Evolutionary conservation across 64 coral and sea anemone species (phyloP).

Genomic region (Hydrozoanthus tunicans): DNA sequence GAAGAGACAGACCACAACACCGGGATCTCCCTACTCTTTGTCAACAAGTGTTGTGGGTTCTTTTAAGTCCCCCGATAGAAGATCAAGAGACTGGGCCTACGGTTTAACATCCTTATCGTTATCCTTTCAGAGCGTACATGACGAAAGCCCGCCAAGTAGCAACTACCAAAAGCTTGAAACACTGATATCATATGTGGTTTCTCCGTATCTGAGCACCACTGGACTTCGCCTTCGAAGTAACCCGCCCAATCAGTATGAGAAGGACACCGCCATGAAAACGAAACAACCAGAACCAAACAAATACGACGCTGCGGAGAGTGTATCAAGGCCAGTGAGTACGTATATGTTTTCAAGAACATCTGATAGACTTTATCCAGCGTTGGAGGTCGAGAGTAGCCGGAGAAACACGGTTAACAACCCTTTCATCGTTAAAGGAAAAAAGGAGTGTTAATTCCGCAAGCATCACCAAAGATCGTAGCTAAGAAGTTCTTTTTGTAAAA

Average conservation of each 20-base stretch:
- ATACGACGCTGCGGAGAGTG: not conserved
- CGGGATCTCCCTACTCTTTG: too few species aligned
- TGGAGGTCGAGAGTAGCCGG: constrained; percentile 52
- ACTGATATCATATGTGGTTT: constrained; percentile 80
- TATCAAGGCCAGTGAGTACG: constrained; percentile 55
- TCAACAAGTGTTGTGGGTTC: too few species aligned
- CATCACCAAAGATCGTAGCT: too few species aligned
- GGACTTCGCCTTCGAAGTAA: constrained; percentile 58
- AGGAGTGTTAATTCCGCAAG: not conserved
- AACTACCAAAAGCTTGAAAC: constrained; percentile 84
- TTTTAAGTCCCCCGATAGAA: not conserved
- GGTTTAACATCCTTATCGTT: not conserved
- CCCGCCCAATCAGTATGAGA: not conserved
- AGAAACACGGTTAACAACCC: constrained; percentile 47
- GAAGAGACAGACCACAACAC: too few species aligned
- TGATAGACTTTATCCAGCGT: constrained; percentile 62
- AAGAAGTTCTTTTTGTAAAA: too few species aligned
- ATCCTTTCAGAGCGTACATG: constrained; percentile 71
- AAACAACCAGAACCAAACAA: not conserved
- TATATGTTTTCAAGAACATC: constrained; percentile 2
- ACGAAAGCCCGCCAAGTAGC: constrained; percentile 53
- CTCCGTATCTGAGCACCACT: constrained; percentile 76
- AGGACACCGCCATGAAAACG: not conserved
- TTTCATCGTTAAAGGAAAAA: not conserved
- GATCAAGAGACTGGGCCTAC: too few species aligned